Evolutionary conservation across 2,888 invertebrate genomes (phyloP).

Genomic region (Trilocha varians): DNA sequence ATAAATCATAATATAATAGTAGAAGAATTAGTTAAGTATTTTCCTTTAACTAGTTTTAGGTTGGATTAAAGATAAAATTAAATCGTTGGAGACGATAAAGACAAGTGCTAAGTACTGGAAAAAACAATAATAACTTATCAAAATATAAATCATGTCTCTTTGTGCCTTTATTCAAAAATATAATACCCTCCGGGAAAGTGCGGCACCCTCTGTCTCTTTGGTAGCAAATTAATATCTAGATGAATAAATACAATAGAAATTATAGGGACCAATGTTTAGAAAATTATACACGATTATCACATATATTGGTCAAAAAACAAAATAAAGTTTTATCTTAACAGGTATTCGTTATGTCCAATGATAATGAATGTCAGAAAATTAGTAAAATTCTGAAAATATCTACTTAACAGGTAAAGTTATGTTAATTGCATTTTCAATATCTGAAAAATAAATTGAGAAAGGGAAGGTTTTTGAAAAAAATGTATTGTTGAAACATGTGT

Average conservation of each 20-base stretch:
- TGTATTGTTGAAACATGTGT: too few relatives aligned
- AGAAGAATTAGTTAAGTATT: conserved; percentile 36
- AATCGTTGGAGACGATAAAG: conserved; percentile 38
- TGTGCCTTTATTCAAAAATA: conserved; percentile 70
- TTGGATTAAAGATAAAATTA: conserved; percentile 38
- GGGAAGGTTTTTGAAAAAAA: too few relatives aligned
- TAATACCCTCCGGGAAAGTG: conserved; percentile 48
- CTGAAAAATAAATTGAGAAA: too few relatives aligned
- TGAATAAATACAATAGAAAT: conserved; percentile 62
- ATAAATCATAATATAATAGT: conserved; percentile 50
- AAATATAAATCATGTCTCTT: conserved; percentile 61
- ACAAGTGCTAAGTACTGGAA: conserved; percentile 50
- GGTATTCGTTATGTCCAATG: too few relatives aligned
- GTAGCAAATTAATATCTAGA: conserved; percentile 29
- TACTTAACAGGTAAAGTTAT: too few relatives aligned
- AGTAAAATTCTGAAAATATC: too few relatives aligned
- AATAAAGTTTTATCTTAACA: too few relatives aligned
- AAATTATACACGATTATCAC: conserved; percentile 62
- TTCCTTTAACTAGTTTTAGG: conserved; percentile 63
- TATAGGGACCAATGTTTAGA: conserved; percentile 73
- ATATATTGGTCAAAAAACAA: conserved; percentile 16
- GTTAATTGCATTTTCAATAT: too few relatives aligned
- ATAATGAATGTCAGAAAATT: too few relatives aligned
- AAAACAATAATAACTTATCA: conserved; percentile 15
- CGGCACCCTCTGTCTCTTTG: conserved; percentile 46